Evolutionary conservation across 2,113 vertebrate genomes (phyloP).

Genomic region (Cryptotis parvus): DNA sequence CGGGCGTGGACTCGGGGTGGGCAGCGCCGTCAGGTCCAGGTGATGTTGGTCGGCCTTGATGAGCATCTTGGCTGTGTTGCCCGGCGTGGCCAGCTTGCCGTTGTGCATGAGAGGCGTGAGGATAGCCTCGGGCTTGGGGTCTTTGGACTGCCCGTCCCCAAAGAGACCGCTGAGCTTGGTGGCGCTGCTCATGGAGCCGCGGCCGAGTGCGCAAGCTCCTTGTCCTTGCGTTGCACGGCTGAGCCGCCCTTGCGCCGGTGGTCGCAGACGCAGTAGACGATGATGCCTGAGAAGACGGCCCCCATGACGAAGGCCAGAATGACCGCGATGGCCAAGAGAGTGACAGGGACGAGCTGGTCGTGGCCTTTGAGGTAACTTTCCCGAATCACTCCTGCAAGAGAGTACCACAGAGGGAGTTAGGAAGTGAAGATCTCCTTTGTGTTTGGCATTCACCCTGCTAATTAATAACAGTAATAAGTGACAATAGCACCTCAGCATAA

Average conservation of each 20-base stretch:
- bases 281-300: slow-evolving; percentile 96
- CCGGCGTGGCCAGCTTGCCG: slow-evolving; percentile 91
- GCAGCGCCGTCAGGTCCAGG: slow-evolving; percentile 94
- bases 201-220: slow-evolving; percentile 93
- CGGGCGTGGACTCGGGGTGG: slow-evolving; percentile 98
- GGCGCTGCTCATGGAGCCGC: slow-evolving; percentile 98
- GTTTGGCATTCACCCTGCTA: slow-evolving; percentile 70
- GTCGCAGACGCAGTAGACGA: slow-evolving; percentile 97
- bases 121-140: slow-evolving; percentile 95
- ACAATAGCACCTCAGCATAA: slow-evolving; percentile 46
- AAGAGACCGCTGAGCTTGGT: slow-evolving; percentile 98
- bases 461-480: slow-evolving; percentile 67
- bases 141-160: slow-evolving; percentile 95
- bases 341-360: slow-evolving; percentile 97
- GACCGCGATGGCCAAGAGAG: slow-evolving; percentile 96
- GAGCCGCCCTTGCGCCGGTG: slow-evolving; percentile 94
- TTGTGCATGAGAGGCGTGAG: slow-evolving; percentile 98
- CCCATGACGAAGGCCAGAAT: slow-evolving; percentile 98
- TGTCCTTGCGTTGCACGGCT: slow-evolving; percentile 92
- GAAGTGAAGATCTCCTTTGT: neutral
- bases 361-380: slow-evolving; percentile 98
- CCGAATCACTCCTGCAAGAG: slow-evolving; percentile 96
- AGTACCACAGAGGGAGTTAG: slow-evolving; percentile 79
- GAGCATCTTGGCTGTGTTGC: slow-evolving; percentile 93
- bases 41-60: slow-evolving; percentile 99